A percentile compares a stretch with the other conserved stretches of the same genome.
Conservation (phyloP, 2,797 vertebrate species). For the Dendrocincla tyrannina region DNA sequence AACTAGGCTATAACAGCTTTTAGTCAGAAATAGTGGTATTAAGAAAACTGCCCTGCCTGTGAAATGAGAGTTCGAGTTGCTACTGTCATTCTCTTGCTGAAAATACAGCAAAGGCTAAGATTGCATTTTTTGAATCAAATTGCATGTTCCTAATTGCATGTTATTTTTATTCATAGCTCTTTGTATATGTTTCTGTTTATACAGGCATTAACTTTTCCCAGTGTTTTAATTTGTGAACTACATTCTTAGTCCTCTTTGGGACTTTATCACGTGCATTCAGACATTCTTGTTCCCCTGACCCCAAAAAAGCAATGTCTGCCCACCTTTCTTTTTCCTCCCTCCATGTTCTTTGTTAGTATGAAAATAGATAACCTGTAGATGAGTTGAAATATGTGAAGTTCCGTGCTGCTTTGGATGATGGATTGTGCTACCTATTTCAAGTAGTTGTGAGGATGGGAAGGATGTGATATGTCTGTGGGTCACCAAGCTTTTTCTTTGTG, state of each 20-base stretch:
- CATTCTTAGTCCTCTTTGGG: not conserved
- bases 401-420: not conserved
- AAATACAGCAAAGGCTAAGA: not conserved
- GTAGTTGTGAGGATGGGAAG: not conserved
- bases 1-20: not conserved
- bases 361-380: not conserved
- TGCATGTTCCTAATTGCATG: not conserved
- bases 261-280: not conserved
- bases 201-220: not conserved
- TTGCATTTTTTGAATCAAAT: not conserved
- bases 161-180: not conserved
- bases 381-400: not conserved
- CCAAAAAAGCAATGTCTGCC: not conserved
- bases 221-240: not conserved
- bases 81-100: not conserved
- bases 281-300: not conserved
- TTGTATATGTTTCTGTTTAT: not conserved
- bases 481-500: not conserved
- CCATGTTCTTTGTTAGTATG: not conserved
- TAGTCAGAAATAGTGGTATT: not conserved
- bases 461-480: fast-evolving
- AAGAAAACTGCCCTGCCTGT: not conserved
- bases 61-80: not conserved
- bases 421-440: not conserved
- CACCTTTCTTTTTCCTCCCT: not conserved